Evolutionary conservation across 2,113 vertebrate genomes (phyloP).

Genomic region (Cavia porcellus): DNA sequence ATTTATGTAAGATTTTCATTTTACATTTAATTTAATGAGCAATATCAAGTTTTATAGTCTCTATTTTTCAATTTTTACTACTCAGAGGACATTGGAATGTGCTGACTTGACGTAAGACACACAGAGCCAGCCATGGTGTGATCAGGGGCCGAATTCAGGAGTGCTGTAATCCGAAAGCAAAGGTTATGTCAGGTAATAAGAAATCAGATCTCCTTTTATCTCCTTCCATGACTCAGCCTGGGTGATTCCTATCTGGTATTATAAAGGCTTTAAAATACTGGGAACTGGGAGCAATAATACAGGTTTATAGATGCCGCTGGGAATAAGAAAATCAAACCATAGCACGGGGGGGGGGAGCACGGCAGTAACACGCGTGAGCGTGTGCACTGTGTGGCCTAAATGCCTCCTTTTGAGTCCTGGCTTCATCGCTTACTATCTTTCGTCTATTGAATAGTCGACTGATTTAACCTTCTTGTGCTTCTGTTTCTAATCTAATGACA

Average conservation of each 20-base stretch:
- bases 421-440: background rate
- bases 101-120: slow-evolving; percentile 72
- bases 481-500: background rate
- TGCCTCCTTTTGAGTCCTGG: background rate
- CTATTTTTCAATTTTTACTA: slow-evolving; percentile 78
- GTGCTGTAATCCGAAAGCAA: background rate
- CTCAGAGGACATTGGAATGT: slow-evolving; percentile 53
- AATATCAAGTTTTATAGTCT: slow-evolving; percentile 75
- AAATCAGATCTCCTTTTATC: slow-evolving; percentile 33
- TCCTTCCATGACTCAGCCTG: background rate
- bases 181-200: slow-evolving; percentile 59
- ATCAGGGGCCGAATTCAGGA: background rate
- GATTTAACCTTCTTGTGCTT: background rate
- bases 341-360: background rate
- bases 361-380: fast-evolving
- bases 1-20: slow-evolving; percentile 80
- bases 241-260: background rate
- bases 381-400: fast-evolving
- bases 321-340: background rate
- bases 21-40: slow-evolving; percentile 81
- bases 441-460: background rate
- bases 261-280: slow-evolving; percentile 21
- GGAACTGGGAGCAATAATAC: background rate
- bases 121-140: background rate
- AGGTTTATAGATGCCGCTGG: background rate